Base-by-base conservation (phyloP, 2,113 vertebrate species). In the Alligator sinensis region DNA sequence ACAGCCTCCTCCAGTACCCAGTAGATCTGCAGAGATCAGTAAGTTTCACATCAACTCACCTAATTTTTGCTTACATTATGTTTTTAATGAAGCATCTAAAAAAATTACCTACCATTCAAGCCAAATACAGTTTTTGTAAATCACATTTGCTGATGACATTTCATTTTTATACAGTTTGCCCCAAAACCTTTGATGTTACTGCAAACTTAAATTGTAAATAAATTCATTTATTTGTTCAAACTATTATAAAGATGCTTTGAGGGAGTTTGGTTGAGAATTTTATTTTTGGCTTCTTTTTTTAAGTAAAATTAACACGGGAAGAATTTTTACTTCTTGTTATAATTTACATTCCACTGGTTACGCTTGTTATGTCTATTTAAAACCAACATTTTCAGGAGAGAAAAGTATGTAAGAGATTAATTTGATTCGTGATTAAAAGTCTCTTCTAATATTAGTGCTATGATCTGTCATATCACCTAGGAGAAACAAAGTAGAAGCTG, bases 1-100 rank as follows among this genome's bases (percentile, higher is more conserved):
- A 61, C 98, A 99, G 68, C 98, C 98, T 74, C 98, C 99, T 70
- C 98, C 98, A 54, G 98, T 99, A 28, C 99, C 98, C 83, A 98
- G 97, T 81, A 97, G 98, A 97, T 98, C 99, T 87, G 95, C 98
- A 60, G 99, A 99, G 89, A 98, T 98, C 90, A 98, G 99, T 99
- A 98, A 98, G 99, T 96, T 91, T 64, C 94, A 27, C 90, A 84
- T 91, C 47, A 90, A 90, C 75, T 96, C 82, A 82, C 92, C 47
- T 96, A 88, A 87, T 82, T 90, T 85, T 93, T 92, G 19, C 87
- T 95, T 96, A 76, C 74, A 2, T 88, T 86, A 12, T 77, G 28
- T 62, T 85, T 93, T 81, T 34, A 72, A 61, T 91, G 83, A 85
- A 89, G 28, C 91, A 75, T 90, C 63, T 90, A 85, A 83, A 82